These are phyloP conservation scores for Mobula hypostoma DNA, from an alignment of 2,113 vertebrate species.

Conservation along the genomic window DNA sequence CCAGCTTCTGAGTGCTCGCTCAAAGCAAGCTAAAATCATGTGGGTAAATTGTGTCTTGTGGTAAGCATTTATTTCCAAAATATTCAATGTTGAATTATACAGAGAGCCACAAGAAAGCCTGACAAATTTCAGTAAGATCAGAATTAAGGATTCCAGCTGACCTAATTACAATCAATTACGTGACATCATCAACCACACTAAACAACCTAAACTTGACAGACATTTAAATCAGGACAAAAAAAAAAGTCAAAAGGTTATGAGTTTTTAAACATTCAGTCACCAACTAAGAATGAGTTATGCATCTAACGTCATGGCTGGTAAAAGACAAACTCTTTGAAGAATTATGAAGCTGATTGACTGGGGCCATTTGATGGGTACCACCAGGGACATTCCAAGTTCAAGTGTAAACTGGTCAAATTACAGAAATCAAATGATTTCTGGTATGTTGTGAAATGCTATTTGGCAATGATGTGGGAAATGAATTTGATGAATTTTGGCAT, in stretches of 20 bases:
- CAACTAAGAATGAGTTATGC: background rate
- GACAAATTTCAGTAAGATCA: background rate
- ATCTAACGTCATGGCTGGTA: background rate
- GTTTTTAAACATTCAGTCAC: background rate
- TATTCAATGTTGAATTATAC: background rate
- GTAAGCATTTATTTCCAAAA: background rate
- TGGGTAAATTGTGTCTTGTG: background rate
- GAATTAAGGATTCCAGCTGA: background rate
- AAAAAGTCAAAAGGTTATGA: background rate
- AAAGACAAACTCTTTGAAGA: background rate
- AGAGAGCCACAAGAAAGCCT: background rate
- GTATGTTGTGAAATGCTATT: background rate
- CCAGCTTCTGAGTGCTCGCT: background rate
- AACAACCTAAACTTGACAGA: background rate
- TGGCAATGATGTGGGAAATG: too few species aligned
- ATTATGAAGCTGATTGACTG: background rate
- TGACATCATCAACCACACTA: background rate
- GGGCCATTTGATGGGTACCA: background rate
- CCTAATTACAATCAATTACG: background rate
- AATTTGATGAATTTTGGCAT: background rate
- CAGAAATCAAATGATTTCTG: background rate
- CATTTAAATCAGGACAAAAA: background rate
- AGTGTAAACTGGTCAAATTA: background rate
- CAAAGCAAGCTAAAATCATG: background rate
- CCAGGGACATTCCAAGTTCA: background rate